Percentiles rank a stretch among this genome's conserved stretches.
phyloP scores from a whole-genome alignment of 2,888 invertebrate genomes.

The Copidosoma aretas region DNA sequence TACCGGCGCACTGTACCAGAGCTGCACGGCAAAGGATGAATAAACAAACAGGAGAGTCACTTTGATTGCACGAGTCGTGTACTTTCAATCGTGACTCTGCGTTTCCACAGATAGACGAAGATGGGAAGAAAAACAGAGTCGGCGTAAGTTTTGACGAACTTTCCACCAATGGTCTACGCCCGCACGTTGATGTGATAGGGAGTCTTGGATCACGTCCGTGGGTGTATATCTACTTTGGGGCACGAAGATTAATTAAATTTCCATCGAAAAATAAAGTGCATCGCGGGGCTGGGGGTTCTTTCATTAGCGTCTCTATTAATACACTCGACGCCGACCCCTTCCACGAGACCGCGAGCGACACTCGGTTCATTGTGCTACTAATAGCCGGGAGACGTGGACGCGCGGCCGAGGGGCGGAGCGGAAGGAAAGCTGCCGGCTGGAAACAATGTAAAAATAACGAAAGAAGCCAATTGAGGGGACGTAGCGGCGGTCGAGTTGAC shows the following conservation, averaged over 20 bases:
- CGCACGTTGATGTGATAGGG: neutral
- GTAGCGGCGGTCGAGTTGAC: too few relatives aligned
- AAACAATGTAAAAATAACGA: neutral
- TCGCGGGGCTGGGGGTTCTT: neutral
- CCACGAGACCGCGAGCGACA: too few relatives aligned
- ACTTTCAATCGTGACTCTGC: slow-evolving; percentile 33
- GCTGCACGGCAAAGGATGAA: neutral
- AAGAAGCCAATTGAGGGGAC: neutral
- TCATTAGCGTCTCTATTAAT: too few relatives aligned
- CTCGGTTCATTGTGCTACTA: neutral
- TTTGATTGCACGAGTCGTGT: slow-evolving; percentile 9
- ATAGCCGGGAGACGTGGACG: neutral
- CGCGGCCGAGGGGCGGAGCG: too few relatives aligned
- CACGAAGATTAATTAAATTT: slow-evolving; percentile 46
- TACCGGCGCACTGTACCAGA: too few relatives aligned
- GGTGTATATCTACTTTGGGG: slow-evolving; percentile 17
- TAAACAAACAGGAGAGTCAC: too few relatives aligned
- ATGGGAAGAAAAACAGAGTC: neutral
- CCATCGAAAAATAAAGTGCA: too few relatives aligned
- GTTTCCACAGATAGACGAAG: slow-evolving; percentile 13
- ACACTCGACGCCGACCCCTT: too few relatives aligned
- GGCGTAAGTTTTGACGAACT: slow-evolving; percentile 15
- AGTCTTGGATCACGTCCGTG: neutral
- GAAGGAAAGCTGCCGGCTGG: too few relatives aligned
- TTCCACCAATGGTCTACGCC: neutral